phyloP scores from a whole-genome alignment of 1,140 invertebrate species.

The Gryllus bimaculatus region DNA sequence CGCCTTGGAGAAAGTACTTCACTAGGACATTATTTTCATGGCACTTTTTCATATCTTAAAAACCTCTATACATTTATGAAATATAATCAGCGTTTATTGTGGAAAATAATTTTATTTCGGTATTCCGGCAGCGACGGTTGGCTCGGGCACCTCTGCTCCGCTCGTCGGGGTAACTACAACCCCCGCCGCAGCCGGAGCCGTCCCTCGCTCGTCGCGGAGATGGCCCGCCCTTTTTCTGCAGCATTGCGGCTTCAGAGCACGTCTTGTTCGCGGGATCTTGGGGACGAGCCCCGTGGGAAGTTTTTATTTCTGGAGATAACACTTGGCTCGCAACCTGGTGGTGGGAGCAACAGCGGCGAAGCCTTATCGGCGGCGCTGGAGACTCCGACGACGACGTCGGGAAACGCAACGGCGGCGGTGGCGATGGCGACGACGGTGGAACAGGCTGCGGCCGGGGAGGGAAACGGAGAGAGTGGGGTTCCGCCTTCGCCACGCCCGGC shows the following conservation, averaged over 20 bases:
- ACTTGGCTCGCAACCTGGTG: background rate
- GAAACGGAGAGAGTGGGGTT: background rate
- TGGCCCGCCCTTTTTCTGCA: background rate
- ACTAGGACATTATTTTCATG: too few relatives aligned
- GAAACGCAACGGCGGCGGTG: background rate
- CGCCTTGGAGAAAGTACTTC: too few relatives aligned
- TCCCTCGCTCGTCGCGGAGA: background rate
- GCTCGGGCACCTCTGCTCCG: too few relatives aligned
- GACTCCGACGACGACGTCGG: background rate
- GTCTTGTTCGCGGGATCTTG: background rate
- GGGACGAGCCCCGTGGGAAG: background rate
- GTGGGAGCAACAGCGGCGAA: background rate
- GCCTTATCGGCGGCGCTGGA: background rate
- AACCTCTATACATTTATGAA: too few relatives aligned
- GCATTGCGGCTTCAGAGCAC: background rate
- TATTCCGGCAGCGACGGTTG: too few relatives aligned
- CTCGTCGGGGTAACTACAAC: background rate
- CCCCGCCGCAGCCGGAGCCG: too few relatives aligned
- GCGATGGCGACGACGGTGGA: background rate
- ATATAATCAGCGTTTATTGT: too few relatives aligned
- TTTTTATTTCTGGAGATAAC: constrained; percentile 5
- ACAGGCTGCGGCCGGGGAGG: too few relatives aligned
- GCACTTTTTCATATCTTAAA: too few relatives aligned
- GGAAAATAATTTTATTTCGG: too few relatives aligned
- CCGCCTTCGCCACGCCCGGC: background rate